Evolutionary conservation across 2,888 invertebrate genomes (phyloP), one percentile per base, ranked within the genome.

Genomic region (Linnaemya vulpina): DNA sequence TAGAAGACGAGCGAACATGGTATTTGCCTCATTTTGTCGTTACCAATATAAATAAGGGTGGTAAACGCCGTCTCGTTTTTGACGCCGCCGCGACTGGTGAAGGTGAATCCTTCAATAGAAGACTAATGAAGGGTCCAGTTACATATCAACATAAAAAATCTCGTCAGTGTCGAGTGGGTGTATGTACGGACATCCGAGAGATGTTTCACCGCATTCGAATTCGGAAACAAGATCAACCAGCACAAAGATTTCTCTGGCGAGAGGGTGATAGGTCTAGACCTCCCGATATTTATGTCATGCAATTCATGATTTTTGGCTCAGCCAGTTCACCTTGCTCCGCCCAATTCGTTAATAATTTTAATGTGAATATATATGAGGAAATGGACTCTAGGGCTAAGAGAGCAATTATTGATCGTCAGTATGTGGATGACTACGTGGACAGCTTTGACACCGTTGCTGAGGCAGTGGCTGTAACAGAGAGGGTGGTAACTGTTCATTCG

Each of bases 101-200:
- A 10, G 75, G 73, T 11, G 70, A 55, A 40, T 82, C 83, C 0
- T 77, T 84, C 9, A 86, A 84, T 55, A 30, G 73, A 9, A 55
- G 53, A 49, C 60, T 86, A 30, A 35, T 76, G 43, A 68, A 67
- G 38, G 86, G 75, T n/a, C 86, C 83, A 38, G 25, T 9, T 11
- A 67, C 55, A 11, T 84, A 81, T 65, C 78, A 82, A 60, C 81
- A 80, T 22, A 76, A 73, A n/a, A n/a, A n/a, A n/a, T n/a, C n/a
- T n/a, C n/a, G n/a, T n/a, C n/a, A n/a, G n/a, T n/a, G n/a, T n/a
- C 46, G 11, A 15, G 35, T 78, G 3, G 79, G 71, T 22, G 79
- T 79, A 15, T 79, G 67, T 15, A 70, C 51, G 2, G 70, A 78
- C 20, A 70, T 67, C 10, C 49, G 49, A 30, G 67, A 67, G 46